Base-by-base conservation (phyloP, 2,113 vertebrate species). In the Malurus alboscapulatus region DNA sequence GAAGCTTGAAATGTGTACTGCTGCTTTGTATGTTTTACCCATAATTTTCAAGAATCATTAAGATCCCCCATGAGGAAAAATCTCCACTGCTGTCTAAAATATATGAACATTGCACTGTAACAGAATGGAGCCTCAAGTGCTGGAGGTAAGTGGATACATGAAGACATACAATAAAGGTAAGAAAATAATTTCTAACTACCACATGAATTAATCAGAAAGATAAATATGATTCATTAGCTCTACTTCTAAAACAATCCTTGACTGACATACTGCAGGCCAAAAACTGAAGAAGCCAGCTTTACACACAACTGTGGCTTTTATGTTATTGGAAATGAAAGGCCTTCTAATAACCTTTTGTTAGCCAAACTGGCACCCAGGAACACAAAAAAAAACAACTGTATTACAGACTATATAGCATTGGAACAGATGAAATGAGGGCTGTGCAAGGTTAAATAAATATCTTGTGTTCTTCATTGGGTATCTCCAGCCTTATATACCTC, bases 131-230 rank as follows among this genome's bases (percentile, higher is more conserved):
- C 58, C 84, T 92, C 84, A 80, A 44, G 62, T 91, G 75, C 78
- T 89, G 88, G 78, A 96, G 87, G 80, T 90, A 97, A 97, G 89
- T 75, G 61, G 78, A 69, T 59, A 42, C 54, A 26, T 45, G 62
- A 79, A 84, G 55, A 96, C 92, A 94, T 90, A 84, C 67, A 96
- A 86, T 94, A 94, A 95, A 97, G 94, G 95, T 95, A 96, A 93
- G 75, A 76, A 92, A 97, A 94, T 34, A 94, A 71, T 94, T 96
- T 96, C 61, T 27, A 14, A 77, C 78, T 85, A 86, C 62, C 40
- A 85, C 15, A 90, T 50, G 48, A 95, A 79, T 86, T 72, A 94
- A 95, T 94, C 88, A 84, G 65, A 82, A 78, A 80, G 62, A 92
- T 83, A 80, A 95, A 80, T 54, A 89, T 4, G 51, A 93, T 84